Evolutionary conservation across 2,888 invertebrate genomes (phyloP).

Genomic region (Malacosoma neustria): DNA sequence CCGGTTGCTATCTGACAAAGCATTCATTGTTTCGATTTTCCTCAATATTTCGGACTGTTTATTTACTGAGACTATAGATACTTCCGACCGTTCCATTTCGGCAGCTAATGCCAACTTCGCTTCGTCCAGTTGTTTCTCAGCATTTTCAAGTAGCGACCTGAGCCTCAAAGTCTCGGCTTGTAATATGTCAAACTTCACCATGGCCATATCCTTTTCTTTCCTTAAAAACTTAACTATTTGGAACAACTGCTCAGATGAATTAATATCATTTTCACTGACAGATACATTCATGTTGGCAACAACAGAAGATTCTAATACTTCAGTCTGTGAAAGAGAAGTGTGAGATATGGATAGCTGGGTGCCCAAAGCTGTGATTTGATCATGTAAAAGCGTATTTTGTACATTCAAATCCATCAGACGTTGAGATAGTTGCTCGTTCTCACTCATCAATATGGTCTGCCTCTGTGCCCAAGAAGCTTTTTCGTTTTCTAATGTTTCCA

Average conservation of each 20-base stretch:
- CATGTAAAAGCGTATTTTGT: conserved; percentile 87
- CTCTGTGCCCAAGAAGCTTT: conserved; percentile 79
- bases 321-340: conserved; percentile 58
- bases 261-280: conserved; percentile 80
- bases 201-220: conserved; percentile 92
- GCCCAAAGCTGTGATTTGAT: conserved; percentile 89
- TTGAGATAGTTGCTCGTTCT: conserved; percentile 79
- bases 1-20: conserved; percentile 94
- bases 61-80: conserved; percentile 82
- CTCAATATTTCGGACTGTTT: conserved; percentile 91
- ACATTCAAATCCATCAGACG: conserved; percentile 83
- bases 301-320: conserved; percentile 66
- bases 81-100: conserved; percentile 85
- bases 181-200: conserved; percentile 88
- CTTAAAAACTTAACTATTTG: conserved; percentile 91
- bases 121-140: conserved; percentile 84
- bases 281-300: conserved; percentile 75
- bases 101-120: conserved; percentile 77
- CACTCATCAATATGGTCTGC: conserved; percentile 77
- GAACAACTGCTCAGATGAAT: conserved; percentile 87
- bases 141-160: conserved; percentile 81
- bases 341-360: conserved; percentile 79
- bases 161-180: conserved; percentile 88
- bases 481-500: conserved; percentile 78
- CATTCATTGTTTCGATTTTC: conserved; percentile 93